Percentiles rank a stretch among this genome's conserved stretches.
These are phyloP conservation scores for Nannoperca obscura DNA, from an alignment of 2,797 vertebrate genomes.

Conservation along the genomic window DNA sequence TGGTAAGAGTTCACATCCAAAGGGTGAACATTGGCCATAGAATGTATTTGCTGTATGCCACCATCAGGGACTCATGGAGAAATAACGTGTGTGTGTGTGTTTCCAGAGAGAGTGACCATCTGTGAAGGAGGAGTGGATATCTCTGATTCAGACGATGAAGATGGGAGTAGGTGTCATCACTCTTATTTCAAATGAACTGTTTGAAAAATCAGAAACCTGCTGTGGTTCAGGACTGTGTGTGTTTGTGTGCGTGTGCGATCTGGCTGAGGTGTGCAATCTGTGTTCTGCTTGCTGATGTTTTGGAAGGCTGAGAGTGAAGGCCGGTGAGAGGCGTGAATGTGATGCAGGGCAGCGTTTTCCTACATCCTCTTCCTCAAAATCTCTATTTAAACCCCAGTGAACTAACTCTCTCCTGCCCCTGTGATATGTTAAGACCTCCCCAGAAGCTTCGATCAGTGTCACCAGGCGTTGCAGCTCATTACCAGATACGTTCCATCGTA, in stretches of 20 bases:
- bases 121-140: conserved; percentile 92
- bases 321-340: too few relatives aligned
- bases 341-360: not conserved
- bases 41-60: not conserved
- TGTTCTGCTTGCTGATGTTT: not conserved
- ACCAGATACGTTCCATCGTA: conserved; percentile 95
- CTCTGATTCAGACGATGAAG: conserved; percentile 96
- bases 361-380: not conserved
- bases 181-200: not conserved
- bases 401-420: not conserved
- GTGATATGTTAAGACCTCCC: conserved; percentile 85
- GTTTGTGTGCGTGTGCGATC: not conserved
- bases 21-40: not conserved
- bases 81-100: not conserved
- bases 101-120: conserved; percentile 89
- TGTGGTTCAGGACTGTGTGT: not conserved
- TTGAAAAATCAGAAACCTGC: not conserved
- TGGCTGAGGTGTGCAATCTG: not conserved
- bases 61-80: not conserved
- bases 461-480: conserved; percentile 93
- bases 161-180: conserved; percentile 88
- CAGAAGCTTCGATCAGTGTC: conserved; percentile 90
- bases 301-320: not conserved
- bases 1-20: not conserved
- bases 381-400: not conserved